Conservation (phyloP, 2,113 vertebrate genomes). For the Stegostoma tigrinum region DNA sequence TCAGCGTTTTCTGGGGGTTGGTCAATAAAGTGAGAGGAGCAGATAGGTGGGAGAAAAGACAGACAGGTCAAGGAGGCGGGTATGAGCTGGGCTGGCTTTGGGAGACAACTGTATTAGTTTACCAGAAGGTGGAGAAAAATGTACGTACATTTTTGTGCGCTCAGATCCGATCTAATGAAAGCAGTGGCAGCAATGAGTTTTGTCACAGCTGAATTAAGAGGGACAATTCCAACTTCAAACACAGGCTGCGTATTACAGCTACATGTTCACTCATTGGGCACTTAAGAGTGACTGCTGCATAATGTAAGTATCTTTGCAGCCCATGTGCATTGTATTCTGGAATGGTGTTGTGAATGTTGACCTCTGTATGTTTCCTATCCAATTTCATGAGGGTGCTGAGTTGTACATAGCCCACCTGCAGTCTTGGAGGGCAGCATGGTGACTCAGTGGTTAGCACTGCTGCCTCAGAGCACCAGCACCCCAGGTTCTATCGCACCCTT, state of each 20-base stretch:
- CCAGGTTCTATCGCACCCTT: too few relatives aligned
- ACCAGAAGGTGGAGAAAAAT: too few relatives aligned
- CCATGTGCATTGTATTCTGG: slow-evolving; percentile 73
- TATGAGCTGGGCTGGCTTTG: too few relatives aligned
- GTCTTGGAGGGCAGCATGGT: too few relatives aligned
- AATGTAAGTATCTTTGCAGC: slow-evolving; percentile 91
- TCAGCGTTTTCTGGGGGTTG: too few relatives aligned
- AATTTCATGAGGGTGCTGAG: slow-evolving; percentile 92
- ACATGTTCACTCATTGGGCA: slow-evolving; percentile 85
- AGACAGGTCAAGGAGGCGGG: too few relatives aligned
- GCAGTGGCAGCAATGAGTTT: slow-evolving; percentile 57
- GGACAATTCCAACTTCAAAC: slow-evolving; percentile 48
- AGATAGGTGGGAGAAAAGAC: too few relatives aligned
- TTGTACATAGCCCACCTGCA: slow-evolving; percentile 95
- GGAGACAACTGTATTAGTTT: too few relatives aligned
- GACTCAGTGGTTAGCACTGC: too few relatives aligned
- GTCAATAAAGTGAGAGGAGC: too few relatives aligned
- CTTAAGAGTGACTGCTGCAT: slow-evolving; percentile 90
- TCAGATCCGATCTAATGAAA: slow-evolving; percentile 70
- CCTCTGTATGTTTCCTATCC: slow-evolving; percentile 87
- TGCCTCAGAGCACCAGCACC: too few relatives aligned
- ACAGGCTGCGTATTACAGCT: slow-evolving; percentile 46
- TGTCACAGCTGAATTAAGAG: slow-evolving; percentile 66
- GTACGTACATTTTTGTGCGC: too few relatives aligned
- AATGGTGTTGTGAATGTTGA: slow-evolving; percentile 80